Evolutionary conservation across 2,888 invertebrate species (phyloP), one percentile per base, ranked within the genome.

Genomic region (Rhamnusium bicolor): DNA sequence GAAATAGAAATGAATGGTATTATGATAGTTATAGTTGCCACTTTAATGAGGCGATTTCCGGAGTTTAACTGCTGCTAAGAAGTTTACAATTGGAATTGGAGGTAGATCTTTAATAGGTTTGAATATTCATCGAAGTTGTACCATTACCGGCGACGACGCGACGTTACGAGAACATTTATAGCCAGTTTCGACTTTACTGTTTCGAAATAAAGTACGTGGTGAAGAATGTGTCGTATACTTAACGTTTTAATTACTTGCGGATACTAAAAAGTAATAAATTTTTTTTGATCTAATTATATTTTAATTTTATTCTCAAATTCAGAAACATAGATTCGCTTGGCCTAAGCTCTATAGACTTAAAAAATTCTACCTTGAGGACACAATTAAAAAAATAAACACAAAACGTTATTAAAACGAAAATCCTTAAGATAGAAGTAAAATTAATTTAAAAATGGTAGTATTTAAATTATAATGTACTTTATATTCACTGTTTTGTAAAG

Each of bases 21-120:
- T 40, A 24, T 47, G 24, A 61, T 40, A 19, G 40, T 61, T 46
- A 47, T 46, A 21, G 46, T 46, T 46, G 46, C 46, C 21, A 14
- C 24, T 61, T 46, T 46, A 46, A 19, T 19, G n/a, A 24, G 21
- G n/a, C 61, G 61, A 40, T 32, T 29, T 6, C 18, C 18, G 29
- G 60, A 40, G 18, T 27, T 60, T 61, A 47, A 24, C n/a, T 19
- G 49, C 14, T 12, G 14, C 24, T 21, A 27, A 49, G 24, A 49
- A 63, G 27, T 51, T 63, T 29, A 49, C 51, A 49, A 27, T 63
- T 16, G 63, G 14, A 49, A 27, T 63, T 16, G 63, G 14, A 49
- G 63, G 51, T 63, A 24, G 46, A 49, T 16, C 49, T 16, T 49
- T 51, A 63, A 63, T 63, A 14, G 62, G 62, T 47, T n/a, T 47